phyloP scores from a whole-genome alignment of 2,113 vertebrate genomes.

The Aphyosemion australe region DNA sequence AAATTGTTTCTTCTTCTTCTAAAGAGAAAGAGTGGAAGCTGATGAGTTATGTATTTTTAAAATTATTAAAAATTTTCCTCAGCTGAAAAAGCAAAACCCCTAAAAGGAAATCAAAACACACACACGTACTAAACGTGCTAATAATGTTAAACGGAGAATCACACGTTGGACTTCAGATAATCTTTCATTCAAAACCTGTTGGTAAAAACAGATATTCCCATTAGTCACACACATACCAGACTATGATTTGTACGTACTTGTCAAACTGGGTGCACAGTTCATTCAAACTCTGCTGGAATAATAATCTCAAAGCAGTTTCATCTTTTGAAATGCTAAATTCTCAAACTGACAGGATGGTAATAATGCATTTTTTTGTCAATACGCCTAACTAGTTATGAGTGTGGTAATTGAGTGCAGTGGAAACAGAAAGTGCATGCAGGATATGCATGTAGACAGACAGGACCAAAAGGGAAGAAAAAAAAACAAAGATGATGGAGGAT shows the following conservation, averaged over 20 bases:
- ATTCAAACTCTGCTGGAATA: conserved; percentile 3
- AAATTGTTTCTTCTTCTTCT: too few species aligned
- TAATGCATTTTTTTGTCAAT: conserved; percentile 5
- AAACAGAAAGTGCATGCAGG: conserved; percentile 7
- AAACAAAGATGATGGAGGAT: conserved; percentile 13
- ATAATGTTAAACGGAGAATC: neutral
- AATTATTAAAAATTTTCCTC: too few species aligned
- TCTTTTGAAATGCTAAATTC: conserved; percentile 4
- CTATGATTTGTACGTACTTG: neutral
- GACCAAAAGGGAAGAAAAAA: neutral
- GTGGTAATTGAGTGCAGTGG: conserved; percentile 19
- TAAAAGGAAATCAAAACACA: too few species aligned
- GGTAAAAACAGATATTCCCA: neutral
- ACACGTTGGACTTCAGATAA: neutral
- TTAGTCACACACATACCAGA: neutral
- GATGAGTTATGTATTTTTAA: too few species aligned
- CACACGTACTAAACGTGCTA: too few species aligned
- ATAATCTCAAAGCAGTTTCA: conserved; percentile 12
- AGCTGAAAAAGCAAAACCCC: too few species aligned
- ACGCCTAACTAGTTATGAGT: neutral
- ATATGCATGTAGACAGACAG: conserved; percentile 6
- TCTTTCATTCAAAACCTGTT: neutral
- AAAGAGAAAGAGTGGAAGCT: too few species aligned
- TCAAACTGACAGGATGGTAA: neutral
- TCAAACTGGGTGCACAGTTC: neutral